A percentile compares a stretch with the other conserved stretches of the same genome.
These are phyloP conservation scores for Aptenodytes forsteri DNA, from an alignment of 2,113 vertebrate genomes.

Conservation along the genomic window DNA sequence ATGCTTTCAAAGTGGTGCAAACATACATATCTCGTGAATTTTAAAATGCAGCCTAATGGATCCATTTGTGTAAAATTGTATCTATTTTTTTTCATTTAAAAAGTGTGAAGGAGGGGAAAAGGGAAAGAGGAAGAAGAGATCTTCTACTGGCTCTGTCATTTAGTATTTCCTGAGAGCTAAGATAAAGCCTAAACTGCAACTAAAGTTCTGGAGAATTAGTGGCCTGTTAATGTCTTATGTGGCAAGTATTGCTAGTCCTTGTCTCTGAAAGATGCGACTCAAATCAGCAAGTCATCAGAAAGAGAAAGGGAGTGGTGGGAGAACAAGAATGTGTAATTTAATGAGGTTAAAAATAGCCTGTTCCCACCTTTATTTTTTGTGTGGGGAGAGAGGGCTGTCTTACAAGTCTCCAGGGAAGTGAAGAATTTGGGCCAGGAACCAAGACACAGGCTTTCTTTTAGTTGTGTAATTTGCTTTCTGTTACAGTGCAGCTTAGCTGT, in stretches of 20 bases:
- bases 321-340: conserved; percentile 27
- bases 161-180: not conserved
- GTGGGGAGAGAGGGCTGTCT: not conserved
- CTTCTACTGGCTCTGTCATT: not conserved
- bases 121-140: not conserved
- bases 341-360: conserved; percentile 18
- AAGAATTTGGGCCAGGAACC: conserved; percentile 27
- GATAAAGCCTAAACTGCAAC: not conserved
- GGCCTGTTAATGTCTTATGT: not conserved
- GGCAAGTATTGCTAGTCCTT: not conserved
- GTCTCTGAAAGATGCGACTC: conserved; percentile 35
- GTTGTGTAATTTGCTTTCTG: not conserved
- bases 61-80: not conserved
- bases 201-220: not conserved
- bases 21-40: not conserved
- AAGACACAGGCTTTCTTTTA: not conserved
- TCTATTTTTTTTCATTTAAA: not conserved
- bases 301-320: conserved; percentile 2
- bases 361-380: not conserved
- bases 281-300: not conserved
- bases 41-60: not conserved
- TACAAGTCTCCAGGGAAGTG: not conserved
- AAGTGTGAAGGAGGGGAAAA: not conserved
- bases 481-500: not conserved
- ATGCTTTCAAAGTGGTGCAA: not conserved